These are phyloP conservation scores for Agapostemon virescens DNA, from an alignment of 2,888 invertebrate species.

Conservation along the genomic window DNA sequence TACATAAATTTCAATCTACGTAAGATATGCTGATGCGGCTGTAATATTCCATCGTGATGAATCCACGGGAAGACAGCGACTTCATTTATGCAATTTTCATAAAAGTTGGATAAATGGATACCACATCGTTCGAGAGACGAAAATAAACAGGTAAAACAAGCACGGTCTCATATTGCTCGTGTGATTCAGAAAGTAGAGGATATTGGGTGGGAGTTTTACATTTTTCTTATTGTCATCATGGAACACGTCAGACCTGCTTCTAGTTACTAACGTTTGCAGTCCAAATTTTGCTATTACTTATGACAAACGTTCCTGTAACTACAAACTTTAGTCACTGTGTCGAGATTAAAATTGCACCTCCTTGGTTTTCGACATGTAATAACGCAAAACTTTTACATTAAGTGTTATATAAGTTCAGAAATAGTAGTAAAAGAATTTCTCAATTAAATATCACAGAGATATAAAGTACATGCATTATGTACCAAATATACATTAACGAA, in stretches of 20 bases:
- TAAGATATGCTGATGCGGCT: constrained; percentile 6
- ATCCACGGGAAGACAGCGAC: neutral
- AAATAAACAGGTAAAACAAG: neutral
- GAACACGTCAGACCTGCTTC: neutral
- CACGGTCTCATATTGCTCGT: neutral
- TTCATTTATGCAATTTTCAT: neutral
- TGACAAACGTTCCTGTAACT: neutral
- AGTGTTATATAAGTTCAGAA: too few relatives aligned
- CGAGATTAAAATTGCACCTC: neutral
- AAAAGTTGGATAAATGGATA: constrained; percentile 14
- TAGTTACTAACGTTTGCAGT: neutral
- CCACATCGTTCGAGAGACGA: neutral
- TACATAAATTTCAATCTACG: neutral
- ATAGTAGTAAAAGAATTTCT: neutral
- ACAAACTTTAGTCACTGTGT: neutral
- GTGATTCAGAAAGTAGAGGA: neutral
- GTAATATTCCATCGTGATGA: neutral
- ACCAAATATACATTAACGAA: too few relatives aligned
- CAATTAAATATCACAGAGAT: too few relatives aligned
- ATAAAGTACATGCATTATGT: too few relatives aligned
- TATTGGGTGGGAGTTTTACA: neutral
- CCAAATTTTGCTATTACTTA: neutral
- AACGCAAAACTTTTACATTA: neutral
- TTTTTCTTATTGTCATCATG: neutral
- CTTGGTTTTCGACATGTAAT: neutral